Percentiles rank a stretch among this genome's conserved stretches.
phyloP scores from a whole-genome alignment of 2,113 vertebrate genomes.

The Mionectes macconnelli region DNA sequence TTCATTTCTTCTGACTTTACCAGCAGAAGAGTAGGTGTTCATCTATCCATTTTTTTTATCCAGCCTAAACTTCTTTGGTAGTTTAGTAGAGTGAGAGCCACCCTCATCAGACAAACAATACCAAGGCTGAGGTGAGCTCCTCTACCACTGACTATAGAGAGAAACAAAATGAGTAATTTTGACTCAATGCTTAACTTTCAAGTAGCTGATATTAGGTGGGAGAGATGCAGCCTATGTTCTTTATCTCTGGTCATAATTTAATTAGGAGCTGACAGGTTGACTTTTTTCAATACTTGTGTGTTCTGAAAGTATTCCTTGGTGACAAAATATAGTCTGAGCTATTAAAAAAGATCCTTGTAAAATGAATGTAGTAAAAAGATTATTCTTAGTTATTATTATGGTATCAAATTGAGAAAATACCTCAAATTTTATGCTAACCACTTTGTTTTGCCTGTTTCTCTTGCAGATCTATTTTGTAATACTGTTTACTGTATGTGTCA shows the following conservation, averaged over 20 bases:
- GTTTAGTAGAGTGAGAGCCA: background rate
- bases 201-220: background rate
- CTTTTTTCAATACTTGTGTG: fast-evolving
- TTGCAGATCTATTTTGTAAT: conserved; percentile 82
- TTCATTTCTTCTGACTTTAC: background rate
- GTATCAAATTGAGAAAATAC: background rate
- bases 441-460: conserved; percentile 16
- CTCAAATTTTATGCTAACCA: background rate
- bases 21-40: background rate
- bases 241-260: background rate
- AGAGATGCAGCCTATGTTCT: background rate
- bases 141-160: background rate
- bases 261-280: background rate
- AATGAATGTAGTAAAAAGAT: background rate
- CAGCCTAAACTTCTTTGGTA: background rate
- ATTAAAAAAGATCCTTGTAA: background rate
- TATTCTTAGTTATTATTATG: background rate
- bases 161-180: background rate
- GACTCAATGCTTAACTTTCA: background rate
- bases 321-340: background rate
- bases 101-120: background rate
- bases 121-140: background rate
- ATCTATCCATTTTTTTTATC: background rate
- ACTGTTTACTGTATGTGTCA: conserved; percentile 84
- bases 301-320: background rate